Evolutionary conservation across 1,140 invertebrate species (phyloP).

Genomic region (Oncopeltus fasciatus): DNA sequence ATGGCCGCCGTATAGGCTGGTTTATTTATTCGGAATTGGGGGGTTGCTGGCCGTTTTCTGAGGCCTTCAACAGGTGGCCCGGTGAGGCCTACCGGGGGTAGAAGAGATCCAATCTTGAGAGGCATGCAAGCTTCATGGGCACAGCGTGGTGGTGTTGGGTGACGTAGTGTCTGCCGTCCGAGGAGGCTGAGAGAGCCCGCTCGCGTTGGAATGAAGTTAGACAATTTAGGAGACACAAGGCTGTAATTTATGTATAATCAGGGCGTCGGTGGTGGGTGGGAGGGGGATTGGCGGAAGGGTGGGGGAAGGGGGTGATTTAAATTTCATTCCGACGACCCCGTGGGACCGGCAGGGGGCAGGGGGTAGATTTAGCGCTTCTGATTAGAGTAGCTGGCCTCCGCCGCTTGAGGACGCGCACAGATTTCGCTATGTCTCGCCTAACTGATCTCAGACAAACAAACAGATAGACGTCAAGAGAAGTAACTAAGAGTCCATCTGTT

Average conservation of each 20-base stretch:
- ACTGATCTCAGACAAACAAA: no score
- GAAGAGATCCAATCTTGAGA: not conserved
- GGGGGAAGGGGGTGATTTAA: not conserved
- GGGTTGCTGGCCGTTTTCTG: no score
- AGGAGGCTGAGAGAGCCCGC: not conserved
- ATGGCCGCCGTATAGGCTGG: no score
- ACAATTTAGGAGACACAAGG: slow-evolving; percentile 7
- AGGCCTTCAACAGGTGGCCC: no score
- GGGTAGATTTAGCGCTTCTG: not conserved
- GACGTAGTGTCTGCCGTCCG: no score
- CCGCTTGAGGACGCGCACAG: not conserved
- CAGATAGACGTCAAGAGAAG: no score
- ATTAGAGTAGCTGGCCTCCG: not conserved
- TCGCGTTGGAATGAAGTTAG: not conserved
- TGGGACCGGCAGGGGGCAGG: not conserved
- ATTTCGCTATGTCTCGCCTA: no score
- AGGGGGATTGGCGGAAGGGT: not conserved
- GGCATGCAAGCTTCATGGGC: not conserved
- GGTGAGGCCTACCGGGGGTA: no score
- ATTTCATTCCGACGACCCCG: not conserved
- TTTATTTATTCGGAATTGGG: no score
- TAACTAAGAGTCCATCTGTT: no score
- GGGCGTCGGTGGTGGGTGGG: not conserved
- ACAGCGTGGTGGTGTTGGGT: no score
- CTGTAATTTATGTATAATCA: slow-evolving; percentile 10